Evolutionary conservation across 2,888 invertebrate genomes (phyloP).

Genomic region (Mayetiola destructor): DNA sequence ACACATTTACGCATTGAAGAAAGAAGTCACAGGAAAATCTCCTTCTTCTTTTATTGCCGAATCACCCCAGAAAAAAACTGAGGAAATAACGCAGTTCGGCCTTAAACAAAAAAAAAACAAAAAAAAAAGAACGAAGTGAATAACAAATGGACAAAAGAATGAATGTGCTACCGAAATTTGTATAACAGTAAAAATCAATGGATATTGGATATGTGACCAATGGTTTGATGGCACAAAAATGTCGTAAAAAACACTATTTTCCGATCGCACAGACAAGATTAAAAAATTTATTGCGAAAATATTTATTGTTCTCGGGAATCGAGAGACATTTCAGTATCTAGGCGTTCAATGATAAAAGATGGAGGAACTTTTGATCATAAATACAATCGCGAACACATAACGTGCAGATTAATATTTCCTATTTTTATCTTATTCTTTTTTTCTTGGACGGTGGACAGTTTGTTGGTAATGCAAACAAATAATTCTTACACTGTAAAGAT

Average conservation of each 20-base stretch:
- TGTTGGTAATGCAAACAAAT: no score
- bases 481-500: background rate
- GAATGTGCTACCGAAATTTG: conserved; percentile 7
- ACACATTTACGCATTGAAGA: no score
- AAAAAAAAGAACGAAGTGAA: background rate
- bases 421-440: background rate
- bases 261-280: conserved; percentile 36
- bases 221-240: conserved; percentile 6
- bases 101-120: background rate
- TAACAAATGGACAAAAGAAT: background rate
- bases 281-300: conserved; percentile 38
- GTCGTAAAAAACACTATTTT: conserved; percentile 34
- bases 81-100: background rate
- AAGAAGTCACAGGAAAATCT: no score
- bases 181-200: background rate
- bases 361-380: conserved; percentile 5
- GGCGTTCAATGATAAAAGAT: background rate
- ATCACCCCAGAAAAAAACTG: background rate
- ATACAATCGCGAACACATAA: background rate
- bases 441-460: background rate
- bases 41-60: background rate
- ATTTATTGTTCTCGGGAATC: conserved; percentile 27
- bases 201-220: background rate
- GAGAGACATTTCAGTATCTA: background rate
- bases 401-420: background rate